Evolutionary conservation across 2,888 invertebrate species (phyloP), one percentile per base, ranked within the genome.

Genomic region (Cheilosia pagana): DNA sequence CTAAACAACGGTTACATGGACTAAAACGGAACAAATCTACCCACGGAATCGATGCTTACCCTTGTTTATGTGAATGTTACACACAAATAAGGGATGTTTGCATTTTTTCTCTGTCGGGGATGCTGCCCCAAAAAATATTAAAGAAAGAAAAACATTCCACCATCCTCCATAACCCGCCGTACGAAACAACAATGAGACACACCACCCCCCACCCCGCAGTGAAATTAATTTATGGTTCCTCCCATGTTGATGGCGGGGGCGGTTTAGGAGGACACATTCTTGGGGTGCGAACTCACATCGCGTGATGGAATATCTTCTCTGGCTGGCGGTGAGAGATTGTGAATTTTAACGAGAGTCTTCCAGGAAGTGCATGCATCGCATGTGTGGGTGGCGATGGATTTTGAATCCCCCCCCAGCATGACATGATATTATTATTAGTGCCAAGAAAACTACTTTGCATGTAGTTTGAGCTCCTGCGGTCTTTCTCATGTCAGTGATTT

Each of bases 341-440:
- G 50, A 71, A 71, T 71, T 71, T 52, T 71, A 71, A 71, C 60
- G 50, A 71, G 70, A 45, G 23, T 23, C 45, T n/a, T 19, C 21
- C 21, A 48, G 25, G 16, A 68, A 23, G 25, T 52, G 23, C 39
- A 52, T 10, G 16, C 39, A 5, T 0, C 1, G 1, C 16, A 1
- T 16, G 7, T 28, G 43, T 31, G 62, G 4, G 19, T 19, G 62
- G 1, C 7, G n/a, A 28, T 19, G 45, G 16, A n/a, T n/a, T 6
- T 50, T 19, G 23, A 52, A 39, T 12, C 14, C 63, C 45, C 25
- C 25, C 19, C 25, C 48, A 35, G 43, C 52, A n/a, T 52, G 72
- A 74, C 68, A 70, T 68, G 75, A 81, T 75, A 81, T 57, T 63
- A 63, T 76, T 70, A 63, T 75, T 57, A 70, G 45, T 41, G 70